Evolutionary conservation across 2,888 invertebrate genomes (phyloP), one percentile per base, ranked within the genome.

Genomic region (Cataglyphis rosenhaueri): DNA sequence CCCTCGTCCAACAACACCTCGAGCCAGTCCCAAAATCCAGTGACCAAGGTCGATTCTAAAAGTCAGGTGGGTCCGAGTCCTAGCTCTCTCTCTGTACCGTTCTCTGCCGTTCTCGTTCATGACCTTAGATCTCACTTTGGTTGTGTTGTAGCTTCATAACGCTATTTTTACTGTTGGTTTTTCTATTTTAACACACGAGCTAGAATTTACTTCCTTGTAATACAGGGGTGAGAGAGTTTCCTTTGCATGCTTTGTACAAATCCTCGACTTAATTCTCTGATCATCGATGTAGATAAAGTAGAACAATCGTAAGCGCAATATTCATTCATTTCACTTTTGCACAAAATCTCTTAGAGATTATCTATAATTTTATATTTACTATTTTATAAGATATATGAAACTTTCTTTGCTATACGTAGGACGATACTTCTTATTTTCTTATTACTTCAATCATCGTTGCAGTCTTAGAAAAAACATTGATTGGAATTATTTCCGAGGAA

Each of bases 1-100:
- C 92, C 90, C 84, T 81, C 90, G 64, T 88, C 90, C 84, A 85
- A 21, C 79, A 84, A 68, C 95, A 96, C 93, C 93, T 95, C 78
- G 90, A 94, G 89, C 91, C 93, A 92, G 92, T 96, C 96, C 89
- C 96, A 96, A 88, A 93, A 92, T 92, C 92, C 94, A 93, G 93
- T 93, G 93, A 91, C 94, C 91, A 94, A 93, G 93, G 94, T 93
- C 93, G 95, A 95, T 92, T 93, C 94, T 92, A 96, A 96, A 94
- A 95, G 95, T 95, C 96, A 96, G 96, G 96, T 96, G 96, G 95
- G 95, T 95, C 93, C 92, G 90, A 91, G 89, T 93, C 93, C 93
- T 92, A 90, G 87, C 91, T 92, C 91, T 89, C 86, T 89, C 91
- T 76, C 88, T 79, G 41, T 79, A 79, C 91, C 91, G 83, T 87